These are phyloP conservation scores for Drosophila recens DNA, from an alignment of 2,888 invertebrate species.

Conservation along the genomic window DNA sequence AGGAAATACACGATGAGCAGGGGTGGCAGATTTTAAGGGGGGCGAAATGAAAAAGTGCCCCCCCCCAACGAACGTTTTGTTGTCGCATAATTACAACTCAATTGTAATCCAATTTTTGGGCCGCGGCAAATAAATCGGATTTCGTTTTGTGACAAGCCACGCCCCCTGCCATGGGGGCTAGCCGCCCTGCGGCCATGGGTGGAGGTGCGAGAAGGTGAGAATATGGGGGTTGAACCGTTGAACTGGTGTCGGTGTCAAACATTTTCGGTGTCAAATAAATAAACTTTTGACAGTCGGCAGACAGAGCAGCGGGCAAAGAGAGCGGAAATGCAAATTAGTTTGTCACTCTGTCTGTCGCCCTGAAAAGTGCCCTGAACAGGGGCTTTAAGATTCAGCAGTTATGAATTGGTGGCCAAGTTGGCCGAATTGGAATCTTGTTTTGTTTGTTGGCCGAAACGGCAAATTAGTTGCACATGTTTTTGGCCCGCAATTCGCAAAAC, in stretches of 20 bases:
- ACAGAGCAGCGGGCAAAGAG: conserved; percentile 61
- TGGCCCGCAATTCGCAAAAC: conserved; percentile 56
- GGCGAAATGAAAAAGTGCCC: conserved; percentile 10
- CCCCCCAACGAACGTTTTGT: conserved; percentile 58
- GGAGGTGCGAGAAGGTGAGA: conserved; percentile 1
- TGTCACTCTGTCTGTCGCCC: conserved; percentile 1
- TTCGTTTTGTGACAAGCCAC: conserved; percentile 61
- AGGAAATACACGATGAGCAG: conserved; percentile 13
- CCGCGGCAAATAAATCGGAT: conserved; percentile 73
- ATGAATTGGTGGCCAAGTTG: conserved; percentile 33
- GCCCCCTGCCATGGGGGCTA: conserved; percentile 4
- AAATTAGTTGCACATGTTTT: conserved; percentile 81
- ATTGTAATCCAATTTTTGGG: conserved; percentile 80
- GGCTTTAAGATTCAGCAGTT: conserved; percentile 32
- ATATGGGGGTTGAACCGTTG: background rate
- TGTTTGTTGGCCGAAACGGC: conserved; percentile 56
- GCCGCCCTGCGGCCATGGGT: conserved; percentile 9
- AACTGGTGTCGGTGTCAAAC: conserved; percentile 77
- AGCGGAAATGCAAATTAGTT: conserved; percentile 72
- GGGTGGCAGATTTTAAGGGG: background rate
- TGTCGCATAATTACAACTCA: conserved; percentile 81
- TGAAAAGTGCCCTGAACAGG: background rate
- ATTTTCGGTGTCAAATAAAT: conserved; percentile 80
- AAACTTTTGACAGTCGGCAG: conserved; percentile 78
- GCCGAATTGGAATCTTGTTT: conserved; percentile 40